Evolutionary conservation across 2,888 invertebrate genomes (phyloP).

Genomic region (Molanna angustata): DNA sequence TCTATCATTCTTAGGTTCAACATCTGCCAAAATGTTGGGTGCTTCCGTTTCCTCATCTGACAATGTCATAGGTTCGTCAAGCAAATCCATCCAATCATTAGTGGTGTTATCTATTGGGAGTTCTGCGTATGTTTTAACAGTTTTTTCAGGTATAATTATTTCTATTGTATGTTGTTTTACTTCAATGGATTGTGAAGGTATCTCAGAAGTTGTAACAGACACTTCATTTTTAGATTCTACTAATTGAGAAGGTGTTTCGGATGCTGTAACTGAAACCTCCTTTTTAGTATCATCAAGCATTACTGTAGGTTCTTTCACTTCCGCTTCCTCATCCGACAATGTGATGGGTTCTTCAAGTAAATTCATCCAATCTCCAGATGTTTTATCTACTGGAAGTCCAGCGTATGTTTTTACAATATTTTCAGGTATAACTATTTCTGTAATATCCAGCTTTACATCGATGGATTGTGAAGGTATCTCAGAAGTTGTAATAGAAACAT

Average conservation of each 20-base stretch:
- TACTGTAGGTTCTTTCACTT: background rate
- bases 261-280: no score
- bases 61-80: constrained; percentile 37
- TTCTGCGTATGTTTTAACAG: constrained; percentile 21
- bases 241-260: no score
- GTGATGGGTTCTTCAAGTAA: constrained; percentile 37
- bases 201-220: no score
- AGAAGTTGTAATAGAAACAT: no score
- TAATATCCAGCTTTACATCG: no score
- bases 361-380: constrained; percentile 32
- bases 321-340: constrained; percentile 35
- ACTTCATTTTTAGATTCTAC: no score
- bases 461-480: no score
- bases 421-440: no score
- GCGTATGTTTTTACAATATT: constrained; percentile 19
- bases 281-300: no score
- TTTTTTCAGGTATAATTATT: background rate
- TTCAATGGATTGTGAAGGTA: no score
- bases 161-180: no score
- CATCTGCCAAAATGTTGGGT: background rate
- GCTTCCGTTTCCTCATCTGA: constrained; percentile 22
- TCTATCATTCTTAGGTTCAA: background rate
- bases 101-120: constrained; percentile 27
- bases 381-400: constrained; percentile 21
- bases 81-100: constrained; percentile 30